Base-by-base conservation (phyloP, 2,888 invertebrate genomes). In the Drosophila subquinaria region DNA sequence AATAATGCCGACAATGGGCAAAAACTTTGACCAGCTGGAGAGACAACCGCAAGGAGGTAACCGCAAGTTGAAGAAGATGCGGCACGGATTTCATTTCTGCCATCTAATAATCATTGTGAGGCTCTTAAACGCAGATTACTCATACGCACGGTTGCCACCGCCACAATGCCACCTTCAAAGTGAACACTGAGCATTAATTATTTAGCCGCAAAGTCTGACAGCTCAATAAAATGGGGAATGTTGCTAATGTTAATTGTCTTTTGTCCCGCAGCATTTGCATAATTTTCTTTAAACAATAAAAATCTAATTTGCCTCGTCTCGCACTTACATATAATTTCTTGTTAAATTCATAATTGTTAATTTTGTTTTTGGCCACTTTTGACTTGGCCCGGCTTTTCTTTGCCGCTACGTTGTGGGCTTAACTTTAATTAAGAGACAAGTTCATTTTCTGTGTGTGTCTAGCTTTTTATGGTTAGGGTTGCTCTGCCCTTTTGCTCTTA, bases 341-440 rank as follows among this genome's bases (percentile, higher is more conserved):
- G 91, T 92, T 92, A 91, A 81, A 82, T 77, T 82, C 88, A 88
- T 90, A 90, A 88, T 91, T 89, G 90, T 88, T 88, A 81, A 73
- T 83, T 78, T 86, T 78, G 80, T 88, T 79, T 79, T 55, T 72
- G 71, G 74, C 53, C 76, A 65, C 67, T 73, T 69, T 71, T 74
- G 68, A 70, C 73, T 73, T 68, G 72, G 55, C 9, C 56, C 23
- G 36, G 59, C 68, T 78, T 81, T 81, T 73, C 57, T 69, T 69
- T 47, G 57, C 36, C 43, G 48, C 71, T 71, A 57, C 56, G 51
- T 48, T 69, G 69, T 50, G 76, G 91, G 92, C 92, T 92, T 92
- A 91, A 91, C 92, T 91, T 91, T 91, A 92, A 92, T 92, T 92
- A 91, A 88, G 84, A 83, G 79, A 74, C 89, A 90, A 91, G 87